phyloP scores from a whole-genome alignment of 2,888 invertebrate species.

The Nebria salina region DNA sequence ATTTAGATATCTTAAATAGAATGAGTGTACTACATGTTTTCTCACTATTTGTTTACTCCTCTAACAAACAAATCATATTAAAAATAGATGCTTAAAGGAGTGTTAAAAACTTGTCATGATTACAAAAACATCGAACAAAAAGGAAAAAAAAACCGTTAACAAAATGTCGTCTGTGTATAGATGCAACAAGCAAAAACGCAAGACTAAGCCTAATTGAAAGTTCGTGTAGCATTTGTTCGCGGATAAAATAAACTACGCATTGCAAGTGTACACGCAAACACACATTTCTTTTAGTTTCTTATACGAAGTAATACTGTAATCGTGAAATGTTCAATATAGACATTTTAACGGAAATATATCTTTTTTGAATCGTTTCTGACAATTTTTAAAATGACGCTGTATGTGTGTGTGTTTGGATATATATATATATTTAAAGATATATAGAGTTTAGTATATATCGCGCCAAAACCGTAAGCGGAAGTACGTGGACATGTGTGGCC shows the following conservation, averaged over 20 bases:
- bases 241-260: constrained; percentile 2
- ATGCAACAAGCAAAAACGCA: not conserved
- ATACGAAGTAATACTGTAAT: no score
- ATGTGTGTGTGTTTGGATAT: not conserved
- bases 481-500: constrained; percentile 21
- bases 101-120: no score
- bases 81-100: no score
- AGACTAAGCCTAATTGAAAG: constrained; percentile 34
- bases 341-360: no score
- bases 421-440: not conserved
- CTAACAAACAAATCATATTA: no score
- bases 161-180: constrained; percentile 25
- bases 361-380: no score
- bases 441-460: constrained; percentile 6
- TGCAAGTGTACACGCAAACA: not conserved
- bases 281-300: not conserved
- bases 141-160: constrained; percentile 39
- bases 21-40: no score
- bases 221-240: constrained; percentile 26
- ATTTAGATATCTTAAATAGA: no score
- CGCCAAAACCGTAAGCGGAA: constrained; percentile 25
- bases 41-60: no score
- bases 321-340: no score
- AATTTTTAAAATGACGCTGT: no score
- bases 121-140: constrained; percentile 11